phyloP scores from a whole-genome alignment of 2,888 invertebrate species.

The Meteorus colon region DNA sequence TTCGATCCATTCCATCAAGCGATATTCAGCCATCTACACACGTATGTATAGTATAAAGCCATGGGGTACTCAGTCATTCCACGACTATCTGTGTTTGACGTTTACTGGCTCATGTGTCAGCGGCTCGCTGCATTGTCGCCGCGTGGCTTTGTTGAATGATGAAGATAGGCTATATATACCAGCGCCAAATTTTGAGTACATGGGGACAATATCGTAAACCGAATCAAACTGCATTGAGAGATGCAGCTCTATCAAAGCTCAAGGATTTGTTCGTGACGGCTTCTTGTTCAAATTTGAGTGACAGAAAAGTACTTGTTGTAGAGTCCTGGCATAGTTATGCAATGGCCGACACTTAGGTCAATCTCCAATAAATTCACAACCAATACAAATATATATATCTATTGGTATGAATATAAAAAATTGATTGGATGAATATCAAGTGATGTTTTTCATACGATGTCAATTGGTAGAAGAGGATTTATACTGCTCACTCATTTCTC shows the following conservation, averaged over 20 bases:
- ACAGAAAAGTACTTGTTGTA: constrained; percentile 34
- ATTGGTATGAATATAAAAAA: too few relatives aligned
- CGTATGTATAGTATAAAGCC: background rate
- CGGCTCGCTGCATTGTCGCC: constrained; percentile 48
- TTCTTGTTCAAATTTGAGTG: constrained; percentile 33
- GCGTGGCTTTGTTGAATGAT: constrained; percentile 51
- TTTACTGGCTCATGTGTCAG: constrained; percentile 63
- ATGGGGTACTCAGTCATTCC: constrained; percentile 63
- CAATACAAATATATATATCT: too few relatives aligned
- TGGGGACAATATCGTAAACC: constrained; percentile 38
- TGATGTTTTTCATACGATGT: too few relatives aligned
- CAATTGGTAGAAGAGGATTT: too few relatives aligned
- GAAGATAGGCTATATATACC: constrained; percentile 47
- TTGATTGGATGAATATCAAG: too few relatives aligned
- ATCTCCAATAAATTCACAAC: background rate
- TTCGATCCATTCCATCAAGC: constrained; percentile 38
- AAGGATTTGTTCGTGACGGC: constrained; percentile 36
- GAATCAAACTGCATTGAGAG: constrained; percentile 30
- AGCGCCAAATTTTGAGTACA: constrained; percentile 40
- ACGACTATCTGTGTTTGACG: constrained; percentile 63
- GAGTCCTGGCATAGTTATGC: background rate
- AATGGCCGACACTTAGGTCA: background rate
- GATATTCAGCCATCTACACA: background rate
- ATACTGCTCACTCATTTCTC: too few relatives aligned
- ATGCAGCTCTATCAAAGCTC: constrained; percentile 47